Conservation (phyloP, 1,140 invertebrate genomes). For the Rhagoletis zephyria region DNA sequence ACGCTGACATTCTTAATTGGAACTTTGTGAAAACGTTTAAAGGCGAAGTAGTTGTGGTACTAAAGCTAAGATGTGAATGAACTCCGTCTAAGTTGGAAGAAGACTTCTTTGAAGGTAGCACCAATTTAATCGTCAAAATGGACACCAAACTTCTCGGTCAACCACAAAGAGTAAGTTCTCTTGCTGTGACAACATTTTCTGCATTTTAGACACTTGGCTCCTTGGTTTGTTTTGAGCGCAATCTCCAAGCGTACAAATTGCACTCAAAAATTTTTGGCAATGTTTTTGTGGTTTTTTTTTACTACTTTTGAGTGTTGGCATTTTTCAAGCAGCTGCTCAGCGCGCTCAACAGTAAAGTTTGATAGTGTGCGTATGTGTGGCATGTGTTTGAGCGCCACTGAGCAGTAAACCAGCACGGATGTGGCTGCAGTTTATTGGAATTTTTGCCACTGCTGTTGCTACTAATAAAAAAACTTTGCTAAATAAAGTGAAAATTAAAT, state of each 20-base stretch:
- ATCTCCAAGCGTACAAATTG: not conserved
- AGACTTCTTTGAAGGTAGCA: no score
- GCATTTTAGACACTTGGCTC: no score
- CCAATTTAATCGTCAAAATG: no score
- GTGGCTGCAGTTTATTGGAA: slow-evolving; percentile 9
- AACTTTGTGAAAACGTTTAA: no score
- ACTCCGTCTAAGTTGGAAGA: no score
- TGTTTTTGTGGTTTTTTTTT: not conserved
- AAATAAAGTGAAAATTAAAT: slow-evolving; percentile 43
- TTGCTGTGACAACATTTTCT: no score
- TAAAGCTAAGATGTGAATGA: no score
- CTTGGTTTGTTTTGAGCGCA: slow-evolving; percentile 23
- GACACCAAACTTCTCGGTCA: no score
- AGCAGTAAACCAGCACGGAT: not conserved
- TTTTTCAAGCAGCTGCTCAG: slow-evolving; percentile 33
- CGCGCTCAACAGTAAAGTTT: not conserved
- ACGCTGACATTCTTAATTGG: no score
- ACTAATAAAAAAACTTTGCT: not conserved
- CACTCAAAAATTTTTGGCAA: slow-evolving; percentile 31
- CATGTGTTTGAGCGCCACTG: slow-evolving; percentile 20
- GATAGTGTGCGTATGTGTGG: not conserved
- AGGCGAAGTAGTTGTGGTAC: no score
- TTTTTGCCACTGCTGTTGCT: not conserved
- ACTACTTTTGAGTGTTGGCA: not conserved
- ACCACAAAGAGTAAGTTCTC: no score